These are phyloP conservation scores for Atta texana DNA, from an alignment of 1,140 invertebrate genomes.

Conservation along the genomic window DNA sequence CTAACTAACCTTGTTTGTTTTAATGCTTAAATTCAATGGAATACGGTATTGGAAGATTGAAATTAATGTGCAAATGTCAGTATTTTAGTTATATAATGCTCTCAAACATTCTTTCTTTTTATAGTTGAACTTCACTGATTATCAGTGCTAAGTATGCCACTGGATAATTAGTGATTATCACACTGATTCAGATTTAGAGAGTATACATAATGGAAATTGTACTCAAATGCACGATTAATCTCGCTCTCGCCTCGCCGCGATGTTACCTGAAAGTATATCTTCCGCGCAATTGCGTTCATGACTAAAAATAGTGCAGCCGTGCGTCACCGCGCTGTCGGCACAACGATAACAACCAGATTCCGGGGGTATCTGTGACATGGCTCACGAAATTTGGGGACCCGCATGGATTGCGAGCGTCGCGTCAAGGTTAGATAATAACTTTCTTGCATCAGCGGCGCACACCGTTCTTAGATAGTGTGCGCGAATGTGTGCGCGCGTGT, in stretches of 20 bases:
- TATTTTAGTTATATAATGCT: too few relatives aligned
- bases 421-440: conserved; percentile 70
- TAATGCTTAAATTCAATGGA: too few relatives aligned
- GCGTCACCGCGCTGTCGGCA: not conserved
- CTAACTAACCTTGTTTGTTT: too few relatives aligned
- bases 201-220: too few relatives aligned
- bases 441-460: conserved; percentile 26
- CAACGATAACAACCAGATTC: conserved; percentile 11
- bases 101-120: too few relatives aligned
- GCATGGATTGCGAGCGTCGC: conserved; percentile 3
- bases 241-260: not conserved
- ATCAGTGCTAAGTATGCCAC: too few relatives aligned
- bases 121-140: too few relatives aligned
- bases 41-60: too few relatives aligned
- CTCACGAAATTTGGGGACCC: conserved; percentile 34
- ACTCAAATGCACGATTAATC: conserved; percentile 22
- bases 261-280: not conserved
- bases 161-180: too few relatives aligned
- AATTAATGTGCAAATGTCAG: too few relatives aligned
- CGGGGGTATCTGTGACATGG: not conserved
- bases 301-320: conserved; percentile 17
- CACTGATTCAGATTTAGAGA: too few relatives aligned
- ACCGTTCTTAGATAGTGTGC: conserved; percentile 20
- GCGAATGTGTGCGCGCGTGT: not conserved
- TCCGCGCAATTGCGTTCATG: not conserved